Base-by-base conservation (phyloP, 1,140 invertebrate species). In the Panagrolaimus sp. region DNA sequence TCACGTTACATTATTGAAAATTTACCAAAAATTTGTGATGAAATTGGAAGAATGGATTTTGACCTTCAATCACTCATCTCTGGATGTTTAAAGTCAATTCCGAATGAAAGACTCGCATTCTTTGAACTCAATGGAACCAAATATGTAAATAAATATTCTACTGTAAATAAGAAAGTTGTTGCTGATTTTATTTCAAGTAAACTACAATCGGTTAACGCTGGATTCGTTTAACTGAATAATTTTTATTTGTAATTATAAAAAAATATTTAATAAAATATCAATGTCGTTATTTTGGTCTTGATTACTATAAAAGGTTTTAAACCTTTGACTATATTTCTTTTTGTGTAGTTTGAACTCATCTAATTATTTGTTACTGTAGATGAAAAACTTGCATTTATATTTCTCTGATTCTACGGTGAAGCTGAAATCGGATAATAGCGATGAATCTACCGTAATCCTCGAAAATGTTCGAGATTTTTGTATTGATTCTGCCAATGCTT, bases 321-420 rank as follows among this genome's bases (percentile, higher is more conserved):
- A 38, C 32, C 32, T 4, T 38, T 38, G 32, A 38, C 32, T 38
- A 4, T 38, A 38, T 38, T 38, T 38, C 2, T 38, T 4, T 7
- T 38, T 7, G 7, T 38, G 7, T 7, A 4, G 32, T 38, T 4
- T 38, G 32, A 38, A 38, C 32, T 38, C 7, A 4, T 38, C 7
- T 38, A 38, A 38, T 38, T 2, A 7, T 7, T 38, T 38, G 32
- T 2, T 7, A 7, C 7, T 38, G 32, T 38, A 38, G n/a, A 58
- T 58, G 52, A 58, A 58, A 21, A 58, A 58, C 17, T 28, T 58
- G 28, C 52, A 58, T 28, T 12, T 58, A 26, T 58, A 58, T 21
- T 28, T 21, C 10, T 58, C 52, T 12, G 52, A 21, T 12, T 58
- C 52, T 21, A 58, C 52, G 1, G 32, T 38, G 7, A 38, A 38